Evolutionary conservation across 1,140 invertebrate genomes (phyloP), one percentile per base, ranked within the genome.

Genomic region (Copidosoma floridanum): DNA sequence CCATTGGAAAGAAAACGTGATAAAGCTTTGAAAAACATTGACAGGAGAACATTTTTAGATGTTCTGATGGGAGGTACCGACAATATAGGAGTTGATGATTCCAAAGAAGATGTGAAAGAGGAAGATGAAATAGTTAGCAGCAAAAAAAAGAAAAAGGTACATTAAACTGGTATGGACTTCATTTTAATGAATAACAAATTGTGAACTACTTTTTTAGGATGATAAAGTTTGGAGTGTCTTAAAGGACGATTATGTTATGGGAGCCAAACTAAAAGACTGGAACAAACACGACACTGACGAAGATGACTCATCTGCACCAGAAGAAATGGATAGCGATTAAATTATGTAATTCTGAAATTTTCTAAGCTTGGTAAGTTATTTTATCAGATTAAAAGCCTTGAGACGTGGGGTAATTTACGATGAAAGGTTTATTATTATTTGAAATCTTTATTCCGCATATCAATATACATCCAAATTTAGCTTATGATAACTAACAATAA

Each of bases 241-340:
- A 67, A 86, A 88, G 53, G 91, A 94, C 70, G 91, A 94, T 75
- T 95, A 92, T 72, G 91, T 92, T 85, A 90, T 92, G 84, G 89
- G 89, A 67, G 89, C 91, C 21, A 91, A 90, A 78, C 84, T 94
- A 79, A 94, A 94, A 80, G 91, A 95, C 77, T 95, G 93, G 93
- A 90, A 94, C 74, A 91, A 92, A 77, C 70, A 82, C 57, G 75
- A 74, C 38, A 70, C 73, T 20, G 75, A 80, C 56, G 73, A 78
- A 12, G 75, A 77, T 4, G 59, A 69, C 46, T 71, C 70, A 18
- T 71, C 73, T n/a, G 64, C 64, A 10, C 51, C 65, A 11, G 73
- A 77, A 64, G 71, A 71, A 38, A 67, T 75, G 52, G 68, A 74
- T 37, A 71, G 68, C 23, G 70, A 73, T 61, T 68, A 48, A 59